Evolutionary conservation across 2,113 vertebrate species (phyloP), one percentile per base, ranked within the genome.

Genomic region (Elephas maximus): DNA sequence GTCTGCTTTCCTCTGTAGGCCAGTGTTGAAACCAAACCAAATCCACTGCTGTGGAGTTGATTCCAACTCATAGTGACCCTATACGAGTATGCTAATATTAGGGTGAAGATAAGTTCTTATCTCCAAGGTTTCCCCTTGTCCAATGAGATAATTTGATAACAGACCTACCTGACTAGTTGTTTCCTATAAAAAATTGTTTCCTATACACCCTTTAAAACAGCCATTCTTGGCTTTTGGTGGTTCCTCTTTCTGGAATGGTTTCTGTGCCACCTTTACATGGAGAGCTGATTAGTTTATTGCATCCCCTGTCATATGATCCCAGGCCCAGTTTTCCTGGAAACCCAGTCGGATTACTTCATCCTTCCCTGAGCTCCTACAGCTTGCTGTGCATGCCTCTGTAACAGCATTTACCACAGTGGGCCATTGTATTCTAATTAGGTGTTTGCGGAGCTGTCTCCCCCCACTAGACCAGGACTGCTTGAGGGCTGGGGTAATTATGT

Each of bases 401-500:
- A n/a, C 1, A 2, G 33, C 37, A 26, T 60, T 93, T 63, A 53
- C 82, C 41, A 60, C 6, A 45, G 48, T 82, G 21, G 65, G 62
- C 51, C 44, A 63, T 88, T 87, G 24, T 18, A 20, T 33, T 53
- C 24, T 53, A 53, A 96, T 97, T 69, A 84, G 20, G 62, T 77
- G 76, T 81, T 87, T 67, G 33, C 30, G 41, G 44, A n/a, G 57
- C 91, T 51, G n/a, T 83, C 85, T 97, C 51, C 67, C n/a, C 71
- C 14, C 20, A 51, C 33, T 45, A 89, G 93, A 93, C 48, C 44
- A 76, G 24, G 57, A 81, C 26, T 74, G 41, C 79, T 94, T 44
- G 48, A 95, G 69, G 65, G 60, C 89, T 76, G 21, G 57, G 30
- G 26, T 88, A 88, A 86, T 94, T 95, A 73, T n/a, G 17, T 77